phyloP scores from a whole-genome alignment of 2,797 vertebrate genomes.

The Sphenopsis melanotis region DNA sequence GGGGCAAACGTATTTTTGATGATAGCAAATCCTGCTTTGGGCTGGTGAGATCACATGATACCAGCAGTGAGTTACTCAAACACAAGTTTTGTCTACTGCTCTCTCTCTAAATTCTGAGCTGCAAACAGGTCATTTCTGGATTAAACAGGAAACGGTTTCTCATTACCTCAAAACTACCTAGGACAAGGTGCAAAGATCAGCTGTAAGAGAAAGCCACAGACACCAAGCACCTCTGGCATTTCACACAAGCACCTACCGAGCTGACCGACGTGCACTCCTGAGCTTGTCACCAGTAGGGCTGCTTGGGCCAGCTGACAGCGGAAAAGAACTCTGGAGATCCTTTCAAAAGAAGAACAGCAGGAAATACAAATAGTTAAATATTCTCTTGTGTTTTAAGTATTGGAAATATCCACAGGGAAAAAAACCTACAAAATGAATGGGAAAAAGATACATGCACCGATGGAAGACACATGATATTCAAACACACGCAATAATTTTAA shows the following conservation, averaged over 20 bases:
- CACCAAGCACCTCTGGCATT: not conserved
- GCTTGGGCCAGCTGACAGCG: constrained; percentile 8
- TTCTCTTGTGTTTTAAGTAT: not conserved
- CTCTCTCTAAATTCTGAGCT: not conserved
- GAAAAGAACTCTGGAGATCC: constrained; percentile 35
- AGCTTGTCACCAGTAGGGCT: not conserved
- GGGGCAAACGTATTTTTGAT: not conserved
- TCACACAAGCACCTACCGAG: constrained; percentile 48
- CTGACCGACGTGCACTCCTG: not conserved
- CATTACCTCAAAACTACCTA: not conserved
- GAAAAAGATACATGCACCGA: not conserved
- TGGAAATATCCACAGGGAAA: constrained; percentile 18
- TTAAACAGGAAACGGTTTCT: not conserved
- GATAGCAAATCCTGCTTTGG: not conserved
- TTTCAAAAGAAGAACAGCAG: not conserved
- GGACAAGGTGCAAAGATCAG: not conserved
- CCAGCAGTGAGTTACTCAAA: not conserved
- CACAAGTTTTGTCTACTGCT: not conserved
- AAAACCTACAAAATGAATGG: not conserved
- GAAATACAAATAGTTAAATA: not conserved
- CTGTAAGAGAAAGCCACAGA: not conserved
- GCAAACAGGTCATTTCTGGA: not conserved
- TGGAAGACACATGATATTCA: not conserved
- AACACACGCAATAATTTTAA: not conserved
- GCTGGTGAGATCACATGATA: not conserved